Conservation (phyloP, 2,113 vertebrate genomes). For the Vidua macroura region DNA sequence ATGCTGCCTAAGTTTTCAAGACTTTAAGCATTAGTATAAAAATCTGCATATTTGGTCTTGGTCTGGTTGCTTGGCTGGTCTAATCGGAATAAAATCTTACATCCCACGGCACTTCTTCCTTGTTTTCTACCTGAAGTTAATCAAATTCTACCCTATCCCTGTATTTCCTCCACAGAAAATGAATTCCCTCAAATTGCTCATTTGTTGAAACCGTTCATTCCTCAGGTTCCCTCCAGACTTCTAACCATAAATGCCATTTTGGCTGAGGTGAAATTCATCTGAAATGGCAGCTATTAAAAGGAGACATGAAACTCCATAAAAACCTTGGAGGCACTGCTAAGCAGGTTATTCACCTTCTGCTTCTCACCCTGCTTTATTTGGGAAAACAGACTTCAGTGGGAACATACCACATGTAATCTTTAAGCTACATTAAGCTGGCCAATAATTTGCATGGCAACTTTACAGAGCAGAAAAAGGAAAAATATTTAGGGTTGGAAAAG, state of each 20-base stretch:
- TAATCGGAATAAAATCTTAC: background rate
- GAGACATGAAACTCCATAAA: background rate
- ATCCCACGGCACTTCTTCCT: background rate
- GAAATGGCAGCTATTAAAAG: background rate
- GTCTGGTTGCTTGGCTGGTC: background rate
- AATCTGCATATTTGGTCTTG: background rate
- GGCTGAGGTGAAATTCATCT: background rate
- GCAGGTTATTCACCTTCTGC: background rate
- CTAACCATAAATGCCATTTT: background rate
- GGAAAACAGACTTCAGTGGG: background rate
- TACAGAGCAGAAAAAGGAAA: background rate
- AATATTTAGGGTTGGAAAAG: background rate
- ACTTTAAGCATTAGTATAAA: background rate
- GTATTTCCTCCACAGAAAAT: background rate
- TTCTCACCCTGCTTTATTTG: background rate
- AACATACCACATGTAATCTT: background rate
- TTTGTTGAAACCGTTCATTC: background rate
- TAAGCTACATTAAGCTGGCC: background rate
- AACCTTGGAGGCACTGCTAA: background rate
- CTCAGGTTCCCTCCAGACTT: background rate
- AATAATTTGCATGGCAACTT: rapidly evolving
- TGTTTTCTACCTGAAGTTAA: background rate
- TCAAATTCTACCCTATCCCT: background rate
- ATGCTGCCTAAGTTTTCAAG: background rate
- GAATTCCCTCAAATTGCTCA: background rate